Conservation (phyloP, 2,888 invertebrate species). For the Ochropleura plecta region DNA sequence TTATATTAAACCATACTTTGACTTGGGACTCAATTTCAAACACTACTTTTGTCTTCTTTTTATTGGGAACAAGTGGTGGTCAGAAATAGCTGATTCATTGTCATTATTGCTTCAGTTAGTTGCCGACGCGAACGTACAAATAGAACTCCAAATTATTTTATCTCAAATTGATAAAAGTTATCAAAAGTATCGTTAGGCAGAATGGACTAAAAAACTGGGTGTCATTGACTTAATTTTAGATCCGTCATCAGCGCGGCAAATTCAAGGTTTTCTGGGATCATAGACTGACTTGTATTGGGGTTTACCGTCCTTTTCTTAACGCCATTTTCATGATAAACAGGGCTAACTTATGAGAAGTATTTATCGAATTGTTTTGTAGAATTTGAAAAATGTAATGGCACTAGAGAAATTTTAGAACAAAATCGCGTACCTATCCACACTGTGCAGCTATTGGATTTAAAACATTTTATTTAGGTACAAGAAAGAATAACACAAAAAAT, state of each 20-base stretch:
- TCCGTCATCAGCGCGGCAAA: slow-evolving; percentile 7
- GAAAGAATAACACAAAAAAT: too few relatives aligned
- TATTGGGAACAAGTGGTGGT: background rate
- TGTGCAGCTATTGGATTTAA: too few relatives aligned
- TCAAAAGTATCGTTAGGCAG: slow-evolving; percentile 26
- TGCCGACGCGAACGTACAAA: slow-evolving; percentile 6
- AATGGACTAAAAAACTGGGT: slow-evolving; percentile 36
- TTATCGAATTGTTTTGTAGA: background rate
- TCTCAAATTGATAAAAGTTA: slow-evolving; percentile 43
- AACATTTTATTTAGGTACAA: too few relatives aligned
- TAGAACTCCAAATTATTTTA: slow-evolving; percentile 19
- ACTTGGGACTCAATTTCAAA: background rate
- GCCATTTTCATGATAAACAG: too few relatives aligned
- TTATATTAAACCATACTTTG: background rate
- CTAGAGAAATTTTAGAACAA: too few relatives aligned
- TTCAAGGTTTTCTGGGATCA: background rate
- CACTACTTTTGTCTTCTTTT: background rate
- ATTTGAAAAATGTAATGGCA: too few relatives aligned
- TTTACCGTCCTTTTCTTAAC: too few relatives aligned
- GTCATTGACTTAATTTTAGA: slow-evolving; percentile 48
- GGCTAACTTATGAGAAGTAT: background rate
- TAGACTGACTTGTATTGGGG: too few relatives aligned
- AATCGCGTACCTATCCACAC: too few relatives aligned
- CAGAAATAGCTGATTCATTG: slow-evolving; percentile 19
- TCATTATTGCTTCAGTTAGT: background rate